Evolutionary conservation across 2,113 vertebrate genomes (phyloP).

Genomic region (Erpornis zantholeuca): DNA sequence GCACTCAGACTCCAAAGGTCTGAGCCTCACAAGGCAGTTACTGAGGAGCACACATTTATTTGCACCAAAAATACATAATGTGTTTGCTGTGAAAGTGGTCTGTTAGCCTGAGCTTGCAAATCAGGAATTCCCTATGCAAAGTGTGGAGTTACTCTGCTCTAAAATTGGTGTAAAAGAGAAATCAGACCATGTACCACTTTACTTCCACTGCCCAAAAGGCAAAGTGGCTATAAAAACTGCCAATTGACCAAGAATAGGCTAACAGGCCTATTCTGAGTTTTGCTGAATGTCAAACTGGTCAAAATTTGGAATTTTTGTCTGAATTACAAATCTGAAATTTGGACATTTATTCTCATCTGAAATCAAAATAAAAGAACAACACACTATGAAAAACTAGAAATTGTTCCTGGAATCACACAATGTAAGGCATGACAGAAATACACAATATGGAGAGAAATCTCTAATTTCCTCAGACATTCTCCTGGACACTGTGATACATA

Average conservation of each 20-base stretch:
- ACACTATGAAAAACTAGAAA: background rate
- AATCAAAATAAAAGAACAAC: background rate
- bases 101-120: constrained; percentile 31
- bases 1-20: background rate
- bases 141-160: background rate
- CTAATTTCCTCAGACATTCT: background rate
- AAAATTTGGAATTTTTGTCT: background rate
- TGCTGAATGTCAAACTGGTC: background rate
- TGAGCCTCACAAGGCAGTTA: constrained; percentile 19
- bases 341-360: background rate
- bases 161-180: background rate
- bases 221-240: background rate
- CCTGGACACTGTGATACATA: background rate
- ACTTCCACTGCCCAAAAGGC: background rate
- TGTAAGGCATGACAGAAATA: background rate
- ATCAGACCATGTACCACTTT: background rate
- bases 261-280: background rate
- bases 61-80: background rate
- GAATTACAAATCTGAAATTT: background rate
- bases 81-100: constrained; percentile 12
- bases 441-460: background rate
- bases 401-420: background rate
- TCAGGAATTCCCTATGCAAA: background rate
- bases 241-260: background rate
- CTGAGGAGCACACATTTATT: constrained; percentile 14